These are phyloP conservation scores for Sepioteuthis lessoniana DNA, from an alignment of 2,888 invertebrate species.

Conservation along the genomic window DNA sequence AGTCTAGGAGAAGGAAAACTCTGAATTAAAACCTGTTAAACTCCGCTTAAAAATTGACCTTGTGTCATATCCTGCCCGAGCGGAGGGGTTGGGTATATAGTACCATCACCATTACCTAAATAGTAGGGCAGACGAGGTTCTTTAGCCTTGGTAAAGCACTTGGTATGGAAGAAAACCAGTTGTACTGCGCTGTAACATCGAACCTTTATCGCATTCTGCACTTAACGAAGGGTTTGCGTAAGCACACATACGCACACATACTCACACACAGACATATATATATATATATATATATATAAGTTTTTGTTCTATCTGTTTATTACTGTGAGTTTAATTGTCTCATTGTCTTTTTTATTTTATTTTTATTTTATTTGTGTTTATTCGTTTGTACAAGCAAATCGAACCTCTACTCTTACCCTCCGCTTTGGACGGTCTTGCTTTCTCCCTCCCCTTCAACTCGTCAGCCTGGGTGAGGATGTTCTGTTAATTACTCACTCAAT, in stretches of 20 bases:
- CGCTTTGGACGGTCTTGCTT: background rate
- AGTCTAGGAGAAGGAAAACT: no score
- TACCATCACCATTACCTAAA: no score
- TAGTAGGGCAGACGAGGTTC: no score
- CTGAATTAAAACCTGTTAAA: no score
- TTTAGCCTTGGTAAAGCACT: no score
- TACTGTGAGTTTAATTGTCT: background rate
- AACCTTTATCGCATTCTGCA: no score
- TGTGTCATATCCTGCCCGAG: no score
- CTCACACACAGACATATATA: constrained; percentile 40
- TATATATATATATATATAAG: background rate
- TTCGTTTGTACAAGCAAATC: no score
- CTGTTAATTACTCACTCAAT: background rate
- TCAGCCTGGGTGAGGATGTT: background rate
- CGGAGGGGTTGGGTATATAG: no score
- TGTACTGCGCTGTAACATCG: no score
- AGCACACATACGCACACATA: constrained; percentile 20
- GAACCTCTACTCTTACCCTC: background rate
- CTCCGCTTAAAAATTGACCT: no score
- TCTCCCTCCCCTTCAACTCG: background rate
- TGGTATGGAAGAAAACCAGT: no score
- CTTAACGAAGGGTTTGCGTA: background rate
- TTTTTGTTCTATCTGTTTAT: background rate
- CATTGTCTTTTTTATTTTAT: background rate
- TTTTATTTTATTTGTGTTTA: background rate